Evolutionary conservation across 2,888 invertebrate genomes (phyloP).

Genomic region (Escarpia spicata): DNA sequence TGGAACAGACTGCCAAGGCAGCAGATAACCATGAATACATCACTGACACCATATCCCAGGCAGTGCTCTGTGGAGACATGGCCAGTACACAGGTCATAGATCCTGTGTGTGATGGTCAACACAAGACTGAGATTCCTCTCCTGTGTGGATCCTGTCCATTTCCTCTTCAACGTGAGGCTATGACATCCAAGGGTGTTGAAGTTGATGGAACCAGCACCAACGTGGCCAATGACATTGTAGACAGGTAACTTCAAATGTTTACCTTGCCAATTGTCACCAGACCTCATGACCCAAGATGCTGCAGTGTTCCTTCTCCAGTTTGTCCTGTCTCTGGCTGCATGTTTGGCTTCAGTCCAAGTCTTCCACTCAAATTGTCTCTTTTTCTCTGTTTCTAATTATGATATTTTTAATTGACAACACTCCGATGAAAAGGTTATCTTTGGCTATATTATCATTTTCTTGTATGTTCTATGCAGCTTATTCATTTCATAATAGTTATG

Average conservation of each 20-base stretch:
- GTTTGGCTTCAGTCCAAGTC: no score
- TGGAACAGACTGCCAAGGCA: neutral
- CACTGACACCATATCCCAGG: neutral
- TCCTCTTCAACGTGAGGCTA: neutral
- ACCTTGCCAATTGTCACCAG: neutral
- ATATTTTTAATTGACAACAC: no score
- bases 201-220: neutral
- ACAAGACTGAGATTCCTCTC: neutral
- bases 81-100: neutral
- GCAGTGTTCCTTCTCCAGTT: neutral
- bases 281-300: neutral
- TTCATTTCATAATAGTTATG: neutral
- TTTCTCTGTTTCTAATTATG: no score
- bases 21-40: neutral
- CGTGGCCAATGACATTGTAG: neutral
- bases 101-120: neutral
- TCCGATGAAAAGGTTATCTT: neutral
- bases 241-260: neutral
- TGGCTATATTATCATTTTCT: neutral
- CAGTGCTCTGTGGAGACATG: neutral
- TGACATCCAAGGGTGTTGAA: neutral
- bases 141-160: neutral
- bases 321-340: no score
- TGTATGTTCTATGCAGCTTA: neutral
- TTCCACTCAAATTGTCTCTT: no score